Evolutionary conservation across 2,797 vertebrate species (phyloP).

Genomic region (Microhierax caerulescens): DNA sequence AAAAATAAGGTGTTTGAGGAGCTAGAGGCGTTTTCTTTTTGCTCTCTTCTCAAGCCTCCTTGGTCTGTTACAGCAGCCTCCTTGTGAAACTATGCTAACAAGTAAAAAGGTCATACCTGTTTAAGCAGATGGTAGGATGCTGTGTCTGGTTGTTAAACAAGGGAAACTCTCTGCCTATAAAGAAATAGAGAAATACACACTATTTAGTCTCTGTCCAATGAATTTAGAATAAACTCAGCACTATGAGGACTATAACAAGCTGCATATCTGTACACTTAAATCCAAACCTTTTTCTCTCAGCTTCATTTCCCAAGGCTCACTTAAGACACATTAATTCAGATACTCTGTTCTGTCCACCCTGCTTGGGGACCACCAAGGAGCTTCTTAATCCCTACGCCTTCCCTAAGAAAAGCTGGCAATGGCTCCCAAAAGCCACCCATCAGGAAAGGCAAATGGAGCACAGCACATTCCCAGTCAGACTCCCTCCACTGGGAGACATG

Average conservation of each 20-base stretch:
- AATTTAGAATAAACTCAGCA: background rate
- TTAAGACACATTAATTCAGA: background rate
- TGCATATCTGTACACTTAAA: background rate
- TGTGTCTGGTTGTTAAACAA: slow-evolving; percentile 37
- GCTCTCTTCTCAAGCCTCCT: background rate
- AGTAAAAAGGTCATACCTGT: slow-evolving; percentile 60
- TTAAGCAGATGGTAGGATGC: slow-evolving; percentile 26
- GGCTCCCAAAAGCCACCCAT: background rate
- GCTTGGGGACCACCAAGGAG: background rate
- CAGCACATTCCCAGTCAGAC: background rate
- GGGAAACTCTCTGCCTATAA: slow-evolving; percentile 48
- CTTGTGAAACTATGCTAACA: background rate
- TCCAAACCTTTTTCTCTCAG: background rate
- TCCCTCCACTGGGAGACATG: background rate
- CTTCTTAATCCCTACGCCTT: background rate
- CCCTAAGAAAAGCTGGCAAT: background rate
- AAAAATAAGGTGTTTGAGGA: background rate
- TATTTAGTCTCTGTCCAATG: background rate
- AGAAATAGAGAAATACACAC: slow-evolving; percentile 2
- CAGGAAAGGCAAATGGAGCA: background rate
- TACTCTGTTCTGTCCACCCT: background rate
- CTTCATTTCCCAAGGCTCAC: background rate
- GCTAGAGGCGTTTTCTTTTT: background rate
- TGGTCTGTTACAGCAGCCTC: background rate
- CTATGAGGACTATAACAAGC: background rate